Base-by-base conservation (phyloP, 2,113 vertebrate species). In the Centrocercus urophasianus region DNA sequence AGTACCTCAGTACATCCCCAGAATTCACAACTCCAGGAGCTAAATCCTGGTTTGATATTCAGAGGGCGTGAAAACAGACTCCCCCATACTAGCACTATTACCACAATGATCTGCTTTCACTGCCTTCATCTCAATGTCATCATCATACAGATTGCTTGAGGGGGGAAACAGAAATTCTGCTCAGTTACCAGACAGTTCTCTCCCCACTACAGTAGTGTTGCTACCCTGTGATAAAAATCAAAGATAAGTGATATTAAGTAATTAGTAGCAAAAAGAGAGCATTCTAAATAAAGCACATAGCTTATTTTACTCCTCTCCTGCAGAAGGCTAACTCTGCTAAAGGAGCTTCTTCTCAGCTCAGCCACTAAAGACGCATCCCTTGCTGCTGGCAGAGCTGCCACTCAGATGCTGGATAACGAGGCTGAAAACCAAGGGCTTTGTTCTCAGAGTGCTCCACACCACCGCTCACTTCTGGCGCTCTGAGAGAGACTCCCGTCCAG, bases 301-400 rank as follows among this genome's bases (percentile, higher is more conserved):
- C 52, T 83, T 34, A 48, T 80, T 78, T 59, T 16, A 30, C 12
- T 15, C 24, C 0, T 1, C 34, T 45, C 2, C 1, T 11, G n/a
- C 27, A 40, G 45, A 54, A 48, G 30, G 5, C 19, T 36, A 27
- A 50, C 25, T 4, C 54, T 43, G 25, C 43, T 21, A 28, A 48
- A 56, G 30, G 32, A 20, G 16, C 22, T 76, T 28, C 61, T 67
- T 36, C 14, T 20, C 38, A 43, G 43, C 57, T 42, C 28, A 15
- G 67, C 20, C 13, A 17, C 48, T n/a, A 2, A 13, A 25, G 25
- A 38, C 13, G 7, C 57, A 71, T 57, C 71, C 70, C 74, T 50
- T 8, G 57, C 57, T n/a, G 50, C 81, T 47, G 43, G 38, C 59
- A 60, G 59, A 82, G 52, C 69, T 71, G 70, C 70, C 70, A 18